phyloP scores from a whole-genome alignment of 2,888 invertebrate genomes.

The Ectobius pallidus region DNA sequence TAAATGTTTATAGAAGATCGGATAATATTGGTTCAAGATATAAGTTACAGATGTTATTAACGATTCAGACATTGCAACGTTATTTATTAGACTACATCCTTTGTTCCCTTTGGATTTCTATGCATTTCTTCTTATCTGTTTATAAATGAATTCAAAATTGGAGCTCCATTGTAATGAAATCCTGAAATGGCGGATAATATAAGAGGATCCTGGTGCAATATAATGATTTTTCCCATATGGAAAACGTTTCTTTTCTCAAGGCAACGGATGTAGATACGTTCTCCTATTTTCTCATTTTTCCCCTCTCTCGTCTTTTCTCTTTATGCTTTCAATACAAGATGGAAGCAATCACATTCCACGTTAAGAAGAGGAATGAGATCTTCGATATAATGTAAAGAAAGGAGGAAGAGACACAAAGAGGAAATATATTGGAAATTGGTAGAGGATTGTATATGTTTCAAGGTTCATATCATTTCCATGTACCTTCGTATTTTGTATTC shows the following conservation, averaged over 20 bases:
- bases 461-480: conserved; percentile 1
- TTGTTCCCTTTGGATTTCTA: no score
- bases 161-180: neutral
- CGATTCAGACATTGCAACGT: no score
- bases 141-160: no score
- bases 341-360: conserved; percentile 9
- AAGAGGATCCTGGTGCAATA: neutral
- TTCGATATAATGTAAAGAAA: conserved; percentile 1
- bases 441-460: conserved; percentile 7
- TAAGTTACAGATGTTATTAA: no score
- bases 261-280: conserved; percentile 1
- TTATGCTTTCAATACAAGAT: conserved; percentile 20
- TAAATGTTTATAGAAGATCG: no score
- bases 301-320: conserved; percentile 6
- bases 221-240: conserved; percentile 15
- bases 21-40: no score
- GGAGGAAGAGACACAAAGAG: neutral
- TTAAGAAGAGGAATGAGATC: conserved; percentile 6
- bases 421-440: conserved; percentile 18
- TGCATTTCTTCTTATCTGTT: no score
- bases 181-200: neutral
- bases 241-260: conserved; percentile 9
- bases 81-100: no score
- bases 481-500: neutral
- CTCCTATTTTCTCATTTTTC: neutral